Conservation (phyloP, 30 jellyfish, hydroid and myxozoan species). For the Aurelia sp. region DNA sequence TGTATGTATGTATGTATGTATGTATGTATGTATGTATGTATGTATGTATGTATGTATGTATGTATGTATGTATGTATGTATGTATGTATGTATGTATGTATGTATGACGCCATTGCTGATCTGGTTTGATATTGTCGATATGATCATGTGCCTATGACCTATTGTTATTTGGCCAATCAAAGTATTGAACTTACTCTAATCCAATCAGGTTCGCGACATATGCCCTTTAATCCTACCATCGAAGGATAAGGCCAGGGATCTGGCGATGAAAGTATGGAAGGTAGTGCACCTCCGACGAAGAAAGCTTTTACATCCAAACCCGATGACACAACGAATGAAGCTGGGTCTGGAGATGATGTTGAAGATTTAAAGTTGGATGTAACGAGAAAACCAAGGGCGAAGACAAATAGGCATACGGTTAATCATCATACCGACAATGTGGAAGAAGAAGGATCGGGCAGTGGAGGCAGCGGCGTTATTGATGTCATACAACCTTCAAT, state of each 20-base stretch:
- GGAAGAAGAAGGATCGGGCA: slow-evolving; percentile 79
- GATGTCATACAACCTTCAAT: slow-evolving; percentile 16
- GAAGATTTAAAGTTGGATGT: slow-evolving; percentile 2
- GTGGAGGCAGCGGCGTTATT: slow-evolving; percentile 46
- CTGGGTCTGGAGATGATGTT: slow-evolving; percentile 56
- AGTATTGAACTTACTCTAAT: no score
- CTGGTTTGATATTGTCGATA: no score
- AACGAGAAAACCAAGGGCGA: neutral
- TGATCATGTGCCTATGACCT: no score
- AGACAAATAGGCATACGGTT: slow-evolving; percentile 1
- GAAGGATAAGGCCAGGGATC: slow-evolving; percentile 38
- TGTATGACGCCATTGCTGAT: no score
- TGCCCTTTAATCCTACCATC: slow-evolving; percentile 3
- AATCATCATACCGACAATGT: slow-evolving; percentile 16
- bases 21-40: no score
- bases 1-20: no score
- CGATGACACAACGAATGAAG: slow-evolving; percentile 30
- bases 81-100: no score
- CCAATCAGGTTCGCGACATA: no score
- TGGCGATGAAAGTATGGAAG: neutral
- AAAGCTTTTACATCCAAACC: neutral
- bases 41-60: no score
- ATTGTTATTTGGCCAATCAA: no score
- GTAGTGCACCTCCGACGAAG: neutral
- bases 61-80: no score